Conservation (phyloP, 2,113 vertebrate genomes). For the Indicator indicator region DNA sequence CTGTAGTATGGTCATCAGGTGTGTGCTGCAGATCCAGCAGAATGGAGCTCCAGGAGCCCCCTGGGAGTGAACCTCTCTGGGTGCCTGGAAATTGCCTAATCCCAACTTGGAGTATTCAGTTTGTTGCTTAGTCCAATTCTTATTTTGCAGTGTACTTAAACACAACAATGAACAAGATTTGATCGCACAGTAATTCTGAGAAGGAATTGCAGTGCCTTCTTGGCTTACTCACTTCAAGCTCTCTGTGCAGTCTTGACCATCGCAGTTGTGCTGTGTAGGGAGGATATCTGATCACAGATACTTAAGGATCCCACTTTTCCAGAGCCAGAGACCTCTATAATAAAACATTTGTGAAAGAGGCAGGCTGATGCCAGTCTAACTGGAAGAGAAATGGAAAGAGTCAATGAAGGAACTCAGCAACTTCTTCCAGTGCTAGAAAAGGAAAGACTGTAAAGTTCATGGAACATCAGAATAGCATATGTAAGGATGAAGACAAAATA, state of each 20-base stretch:
- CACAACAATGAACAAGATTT: background rate
- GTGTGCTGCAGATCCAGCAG: background rate
- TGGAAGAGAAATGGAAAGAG: background rate
- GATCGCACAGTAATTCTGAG: background rate
- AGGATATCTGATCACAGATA: background rate
- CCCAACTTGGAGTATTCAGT: background rate
- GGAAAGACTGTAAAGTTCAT: background rate
- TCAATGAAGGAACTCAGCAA: background rate
- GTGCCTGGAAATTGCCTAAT: background rate
- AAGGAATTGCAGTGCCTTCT: background rate
- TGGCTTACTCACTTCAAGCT: background rate
- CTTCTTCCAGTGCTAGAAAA: background rate
- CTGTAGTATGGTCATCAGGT: background rate
- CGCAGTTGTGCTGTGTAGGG: background rate
- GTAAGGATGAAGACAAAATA: background rate
- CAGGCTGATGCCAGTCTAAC: background rate
- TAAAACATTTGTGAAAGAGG: background rate
- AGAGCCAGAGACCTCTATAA: background rate
- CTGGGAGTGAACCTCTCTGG: background rate
- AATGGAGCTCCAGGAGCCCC: background rate
- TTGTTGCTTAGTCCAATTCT: background rate
- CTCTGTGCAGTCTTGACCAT: background rate
- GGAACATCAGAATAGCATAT: background rate
- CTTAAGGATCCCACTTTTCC: background rate
- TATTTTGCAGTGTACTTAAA: background rate